These are phyloP conservation scores for Ophonus ardosiacus DNA, from an alignment of 2,888 invertebrate genomes.

Conservation along the genomic window DNA sequence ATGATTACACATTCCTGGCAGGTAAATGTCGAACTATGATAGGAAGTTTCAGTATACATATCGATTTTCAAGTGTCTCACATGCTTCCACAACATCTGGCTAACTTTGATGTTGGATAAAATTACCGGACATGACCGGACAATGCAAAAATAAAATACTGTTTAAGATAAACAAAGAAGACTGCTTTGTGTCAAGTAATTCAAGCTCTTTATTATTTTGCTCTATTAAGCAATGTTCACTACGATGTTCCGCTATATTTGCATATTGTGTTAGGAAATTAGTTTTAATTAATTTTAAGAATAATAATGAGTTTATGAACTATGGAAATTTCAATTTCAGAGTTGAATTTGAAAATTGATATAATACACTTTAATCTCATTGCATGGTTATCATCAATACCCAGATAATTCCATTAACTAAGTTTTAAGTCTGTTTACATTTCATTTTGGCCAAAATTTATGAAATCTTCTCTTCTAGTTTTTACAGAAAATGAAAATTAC, in stretches of 20 bases:
- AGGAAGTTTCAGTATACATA: constrained; percentile 16
- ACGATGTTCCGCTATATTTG: neutral
- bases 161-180: neutral
- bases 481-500: too few species aligned
- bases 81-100: constrained; percentile 4
- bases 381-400: too few species aligned
- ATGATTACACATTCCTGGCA: constrained; percentile 17
- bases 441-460: too few species aligned
- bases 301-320: too few species aligned
- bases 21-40: constrained; percentile 28
- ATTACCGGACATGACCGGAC: neutral
- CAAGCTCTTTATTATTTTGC: neutral
- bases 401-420: too few species aligned
- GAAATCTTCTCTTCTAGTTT: too few species aligned
- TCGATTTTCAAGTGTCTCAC: constrained; percentile 32
- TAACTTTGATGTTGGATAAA: constrained; percentile 25
- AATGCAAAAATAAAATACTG: neutral
- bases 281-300: neutral
- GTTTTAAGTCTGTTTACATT: too few species aligned
- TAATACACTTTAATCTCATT: too few species aligned
- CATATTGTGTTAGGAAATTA: neutral
- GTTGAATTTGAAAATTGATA: too few species aligned
- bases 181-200: neutral
- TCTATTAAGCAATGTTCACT: neutral
- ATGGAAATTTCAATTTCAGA: too few species aligned